Conservation (phyloP, 2,113 vertebrate genomes). For the Pogona vitticeps region DNA sequence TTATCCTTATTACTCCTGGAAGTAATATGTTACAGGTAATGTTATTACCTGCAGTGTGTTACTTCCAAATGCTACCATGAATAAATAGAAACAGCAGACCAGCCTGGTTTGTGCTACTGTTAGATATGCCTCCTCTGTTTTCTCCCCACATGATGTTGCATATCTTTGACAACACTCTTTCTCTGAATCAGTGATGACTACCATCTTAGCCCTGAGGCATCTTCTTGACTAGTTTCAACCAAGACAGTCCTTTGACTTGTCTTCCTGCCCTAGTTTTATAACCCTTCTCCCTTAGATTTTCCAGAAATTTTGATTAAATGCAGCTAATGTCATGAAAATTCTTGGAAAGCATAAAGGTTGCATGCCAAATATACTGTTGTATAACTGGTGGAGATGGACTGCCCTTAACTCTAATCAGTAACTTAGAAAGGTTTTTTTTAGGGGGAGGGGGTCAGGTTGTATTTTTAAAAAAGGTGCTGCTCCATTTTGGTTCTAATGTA, state of each 20-base stretch:
- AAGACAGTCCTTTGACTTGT: constrained; percentile 44
- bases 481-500: constrained; percentile 36
- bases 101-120: constrained; percentile 46
- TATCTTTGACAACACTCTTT: constrained; percentile 63
- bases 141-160: constrained; percentile 63
- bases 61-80: not conserved
- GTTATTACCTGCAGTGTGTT: not conserved
- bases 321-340: constrained; percentile 7
- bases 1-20: not conserved
- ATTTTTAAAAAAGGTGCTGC: not conserved
- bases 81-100: constrained; percentile 51
- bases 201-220: constrained; percentile 66
- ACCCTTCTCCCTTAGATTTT: constrained; percentile 25
- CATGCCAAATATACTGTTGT: not conserved
- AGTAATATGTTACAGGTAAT: not conserved
- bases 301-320: constrained; percentile 42
- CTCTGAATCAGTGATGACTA: constrained; percentile 64
- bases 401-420: not conserved
- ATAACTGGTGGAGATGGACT: constrained; percentile 39
- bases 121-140: constrained; percentile 47
- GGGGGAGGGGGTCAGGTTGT: not conserved
- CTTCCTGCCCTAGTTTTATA: constrained; percentile 53
- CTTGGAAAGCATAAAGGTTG: constrained; percentile 39
- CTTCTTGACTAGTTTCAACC: constrained; percentile 58
- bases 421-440: fast-evolving